Evolutionary conservation across 1,140 invertebrate genomes (phyloP).

Genomic region (Drosophila navojoa): DNA sequence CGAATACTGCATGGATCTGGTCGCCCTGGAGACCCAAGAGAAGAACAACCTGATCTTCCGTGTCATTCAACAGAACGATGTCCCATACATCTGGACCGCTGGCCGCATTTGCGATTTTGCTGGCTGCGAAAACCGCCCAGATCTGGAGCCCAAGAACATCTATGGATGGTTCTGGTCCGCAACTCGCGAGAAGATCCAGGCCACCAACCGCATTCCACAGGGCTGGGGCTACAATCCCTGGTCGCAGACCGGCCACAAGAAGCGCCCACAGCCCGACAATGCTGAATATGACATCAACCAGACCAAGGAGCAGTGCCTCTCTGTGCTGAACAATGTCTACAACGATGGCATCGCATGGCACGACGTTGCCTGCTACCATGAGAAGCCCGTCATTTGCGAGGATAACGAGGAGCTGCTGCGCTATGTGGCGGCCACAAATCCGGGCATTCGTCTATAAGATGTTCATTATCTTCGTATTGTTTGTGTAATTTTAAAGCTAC

Average conservation of each 20-base stretch:
- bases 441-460: slow-evolving; percentile 89
- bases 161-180: slow-evolving; percentile 97
- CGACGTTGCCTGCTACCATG: slow-evolving; percentile 96
- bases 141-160: slow-evolving; percentile 93
- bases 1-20: slow-evolving; percentile 96
- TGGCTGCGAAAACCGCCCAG: slow-evolving; percentile 92
- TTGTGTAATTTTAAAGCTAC: slow-evolving; percentile 82
- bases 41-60: slow-evolving; percentile 95
- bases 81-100: slow-evolving; percentile 96
- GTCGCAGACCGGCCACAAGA: slow-evolving; percentile 95
- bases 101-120: slow-evolving; percentile 96
- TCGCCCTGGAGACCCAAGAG: slow-evolving; percentile 94
- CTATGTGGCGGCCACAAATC: slow-evolving; percentile 92
- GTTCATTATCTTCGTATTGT: slow-evolving; percentile 53
- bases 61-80: slow-evolving; percentile 93
- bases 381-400: slow-evolving; percentile 95
- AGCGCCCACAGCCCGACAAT: slow-evolving; percentile 93
- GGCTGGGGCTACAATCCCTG: slow-evolving; percentile 90
- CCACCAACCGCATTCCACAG: slow-evolving; percentile 89
- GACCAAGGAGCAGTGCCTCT: slow-evolving; percentile 93
- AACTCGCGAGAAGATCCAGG: slow-evolving; percentile 93
- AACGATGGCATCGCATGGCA: slow-evolving; percentile 96
- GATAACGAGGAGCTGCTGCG: slow-evolving; percentile 93
- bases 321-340: slow-evolving; percentile 95
- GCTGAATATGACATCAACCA: slow-evolving; percentile 96